Evolutionary conservation across 1,140 invertebrate genomes (phyloP), one percentile per base, ranked within the genome.

Genomic region (Callitettix versicolor): DNA sequence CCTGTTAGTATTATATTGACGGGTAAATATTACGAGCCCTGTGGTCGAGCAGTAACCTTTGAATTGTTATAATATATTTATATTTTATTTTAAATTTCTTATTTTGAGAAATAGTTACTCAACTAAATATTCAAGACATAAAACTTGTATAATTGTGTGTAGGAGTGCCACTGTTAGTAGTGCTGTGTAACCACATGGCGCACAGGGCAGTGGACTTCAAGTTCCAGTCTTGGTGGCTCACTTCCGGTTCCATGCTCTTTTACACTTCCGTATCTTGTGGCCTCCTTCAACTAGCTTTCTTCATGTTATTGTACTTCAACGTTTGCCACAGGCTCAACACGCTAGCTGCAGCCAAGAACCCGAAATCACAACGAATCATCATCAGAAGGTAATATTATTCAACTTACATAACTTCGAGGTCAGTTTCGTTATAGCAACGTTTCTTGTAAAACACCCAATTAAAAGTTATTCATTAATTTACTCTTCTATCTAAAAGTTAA

Each of bases 151-250:
- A 9, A 30, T 51, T 56, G 48, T 52, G 17, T 50, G 60, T 36
- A 75, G 77, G 76, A 47, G 73, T 77, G 3, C 76, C 77, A 17
- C 67, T 79, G 34, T 69, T 80, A 53, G 74, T 76, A 40, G 69
- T 79, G 30, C 65, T 79, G 17, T 71, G 73, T 15, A 77, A 74
- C n/a, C 74, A 78, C 60, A 64, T 80, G 30, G 73, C 73, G 6
- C 72, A 77, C 44, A 71, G 74, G 57, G 76, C 72, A 33, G 74
- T 73, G 30, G 71, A 75, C 24, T 69, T 71, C 53, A 63, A 70
- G 54, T 68, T 77, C 42, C 67, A 72, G 36, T 78, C 76, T 2
- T 79, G 77, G 77, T 79, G 77, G 78, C 61, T 80, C 53, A 68
- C 74, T 38, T 69, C 67, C 30, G 74, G 72, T 7, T 74, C 73